These are phyloP conservation scores for Metridium senile DNA, from an alignment of 92 coral and sea anemone species.

Conservation along the genomic window DNA sequence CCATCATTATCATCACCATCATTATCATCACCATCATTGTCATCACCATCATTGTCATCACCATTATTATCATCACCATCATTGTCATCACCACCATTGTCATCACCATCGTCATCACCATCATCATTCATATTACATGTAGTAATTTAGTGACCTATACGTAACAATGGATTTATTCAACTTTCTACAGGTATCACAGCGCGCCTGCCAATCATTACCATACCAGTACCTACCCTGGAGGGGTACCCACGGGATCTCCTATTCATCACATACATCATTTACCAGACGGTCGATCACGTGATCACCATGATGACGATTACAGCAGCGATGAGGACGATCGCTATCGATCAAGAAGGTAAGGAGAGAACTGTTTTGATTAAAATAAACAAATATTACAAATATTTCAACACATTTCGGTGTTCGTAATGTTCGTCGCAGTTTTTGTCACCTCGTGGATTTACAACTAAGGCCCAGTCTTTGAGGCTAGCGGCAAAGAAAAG, in stretches of 20 bases:
- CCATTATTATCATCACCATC: neutral
- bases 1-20: neutral
- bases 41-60: neutral
- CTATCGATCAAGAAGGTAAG: slow-evolving; percentile 46
- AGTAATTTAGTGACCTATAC: neutral
- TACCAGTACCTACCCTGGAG: slow-evolving; percentile 90
- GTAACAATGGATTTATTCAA: neutral
- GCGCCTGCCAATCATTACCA: slow-evolving; percentile 83
- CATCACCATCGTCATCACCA: neutral
- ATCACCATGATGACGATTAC: slow-evolving; percentile 49
- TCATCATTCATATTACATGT: neutral
- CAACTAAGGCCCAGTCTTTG: too few relatives aligned
- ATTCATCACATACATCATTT: slow-evolving; percentile 83
- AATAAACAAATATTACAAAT: too few relatives aligned
- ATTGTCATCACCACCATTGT: neutral
- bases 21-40: neutral
- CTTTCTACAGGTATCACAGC: neutral
- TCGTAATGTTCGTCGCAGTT: too few relatives aligned
- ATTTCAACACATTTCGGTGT: too few relatives aligned
- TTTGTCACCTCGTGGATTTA: too few relatives aligned
- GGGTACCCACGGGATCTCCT: slow-evolving; percentile 57
- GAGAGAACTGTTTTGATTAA: neutral
- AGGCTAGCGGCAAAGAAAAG: too few relatives aligned
- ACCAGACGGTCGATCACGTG: slow-evolving; percentile 63
- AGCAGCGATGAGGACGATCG: slow-evolving; percentile 79